Percentiles rank a stretch among this genome's conserved stretches.
Conservation (phyloP, 2,797 vertebrate genomes). For the Galago senegalensis region DNA sequence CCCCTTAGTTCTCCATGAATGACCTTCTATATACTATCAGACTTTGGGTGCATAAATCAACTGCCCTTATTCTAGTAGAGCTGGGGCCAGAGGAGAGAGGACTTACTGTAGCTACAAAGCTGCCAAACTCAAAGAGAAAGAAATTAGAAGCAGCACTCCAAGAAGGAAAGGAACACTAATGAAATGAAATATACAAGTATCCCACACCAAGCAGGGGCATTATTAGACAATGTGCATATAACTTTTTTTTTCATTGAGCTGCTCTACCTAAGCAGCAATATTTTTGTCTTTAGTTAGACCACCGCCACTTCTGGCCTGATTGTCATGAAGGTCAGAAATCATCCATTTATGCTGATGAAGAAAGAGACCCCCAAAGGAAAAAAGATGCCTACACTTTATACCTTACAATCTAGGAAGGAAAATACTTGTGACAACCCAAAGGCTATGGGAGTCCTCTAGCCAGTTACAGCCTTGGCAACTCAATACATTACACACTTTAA, state of each 20-base stretch:
- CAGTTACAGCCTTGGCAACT: background rate
- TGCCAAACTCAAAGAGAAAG: slow-evolving; percentile 67
- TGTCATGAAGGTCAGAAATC: slow-evolving; percentile 38
- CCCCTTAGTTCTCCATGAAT: slow-evolving; percentile 73
- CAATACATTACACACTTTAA: background rate
- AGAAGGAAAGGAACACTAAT: background rate
- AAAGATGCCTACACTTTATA: slow-evolving; percentile 14
- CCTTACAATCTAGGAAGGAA: slow-evolving; percentile 16
- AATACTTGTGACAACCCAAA: slow-evolving; percentile 1
- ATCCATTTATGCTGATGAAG: background rate
- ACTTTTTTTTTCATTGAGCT: slow-evolving; percentile 33
- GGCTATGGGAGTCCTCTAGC: background rate
- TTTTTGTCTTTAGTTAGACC: background rate
- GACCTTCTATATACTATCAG: slow-evolving; percentile 65
- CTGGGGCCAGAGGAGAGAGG: background rate
- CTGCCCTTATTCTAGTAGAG: slow-evolving; percentile 60
- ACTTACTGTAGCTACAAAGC: slow-evolving; percentile 50
- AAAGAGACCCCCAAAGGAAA: background rate
- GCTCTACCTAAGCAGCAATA: background rate
- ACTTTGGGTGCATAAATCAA: slow-evolving; percentile 70
- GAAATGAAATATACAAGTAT: background rate
- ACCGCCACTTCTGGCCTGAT: background rate
- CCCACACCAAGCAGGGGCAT: background rate
- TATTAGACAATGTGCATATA: background rate
- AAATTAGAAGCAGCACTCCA: slow-evolving; percentile 52